Evolutionary conservation across 2,797 vertebrate genomes (phyloP).

Genomic region (Botia kubotai): DNA sequence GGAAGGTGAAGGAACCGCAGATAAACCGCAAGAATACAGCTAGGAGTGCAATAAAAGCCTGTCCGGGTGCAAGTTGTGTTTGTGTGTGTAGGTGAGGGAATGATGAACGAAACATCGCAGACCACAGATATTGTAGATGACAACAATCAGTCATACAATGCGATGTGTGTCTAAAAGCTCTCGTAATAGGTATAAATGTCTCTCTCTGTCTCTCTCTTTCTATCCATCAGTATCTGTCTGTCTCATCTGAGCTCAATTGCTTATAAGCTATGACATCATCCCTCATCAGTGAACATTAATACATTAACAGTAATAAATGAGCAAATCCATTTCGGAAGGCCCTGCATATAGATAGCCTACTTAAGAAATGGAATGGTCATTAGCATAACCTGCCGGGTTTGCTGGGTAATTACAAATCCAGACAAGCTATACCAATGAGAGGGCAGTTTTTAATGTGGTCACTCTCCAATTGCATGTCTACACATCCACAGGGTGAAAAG

Average conservation of each 20-base stretch:
- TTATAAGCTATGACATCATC: conserved; percentile 65
- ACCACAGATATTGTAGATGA: conserved; percentile 37
- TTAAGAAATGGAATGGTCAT: conserved; percentile 76
- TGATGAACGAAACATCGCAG: conserved; percentile 7
- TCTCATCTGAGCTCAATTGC: conserved; percentile 34
- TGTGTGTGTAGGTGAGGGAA: conserved; percentile 6
- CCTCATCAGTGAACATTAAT: conserved; percentile 73
- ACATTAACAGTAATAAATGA: conserved; percentile 86
- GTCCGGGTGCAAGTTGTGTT: conserved; percentile 16
- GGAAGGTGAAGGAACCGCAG: conserved; percentile 66
- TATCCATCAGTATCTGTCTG: conserved; percentile 17
- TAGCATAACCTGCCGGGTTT: conserved; percentile 78
- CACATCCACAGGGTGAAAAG: neutral
- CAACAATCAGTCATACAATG: conserved; percentile 38
- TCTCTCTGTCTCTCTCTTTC: conserved; percentile 43
- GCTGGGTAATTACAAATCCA: conserved; percentile 71
- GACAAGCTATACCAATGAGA: conserved; percentile 32
- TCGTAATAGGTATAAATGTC: neutral
- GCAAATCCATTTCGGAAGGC: conserved; percentile 81
- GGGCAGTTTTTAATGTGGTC: conserved; percentile 37
- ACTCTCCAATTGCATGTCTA: conserved; percentile 25
- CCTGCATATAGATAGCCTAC: conserved; percentile 89
- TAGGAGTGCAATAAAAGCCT: conserved; percentile 19
- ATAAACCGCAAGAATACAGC: conserved; percentile 35
- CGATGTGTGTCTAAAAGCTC: conserved; percentile 6